These are phyloP conservation scores for Stomorhina lunata DNA, from an alignment of 2,888 invertebrate genomes.

Conservation along the genomic window DNA sequence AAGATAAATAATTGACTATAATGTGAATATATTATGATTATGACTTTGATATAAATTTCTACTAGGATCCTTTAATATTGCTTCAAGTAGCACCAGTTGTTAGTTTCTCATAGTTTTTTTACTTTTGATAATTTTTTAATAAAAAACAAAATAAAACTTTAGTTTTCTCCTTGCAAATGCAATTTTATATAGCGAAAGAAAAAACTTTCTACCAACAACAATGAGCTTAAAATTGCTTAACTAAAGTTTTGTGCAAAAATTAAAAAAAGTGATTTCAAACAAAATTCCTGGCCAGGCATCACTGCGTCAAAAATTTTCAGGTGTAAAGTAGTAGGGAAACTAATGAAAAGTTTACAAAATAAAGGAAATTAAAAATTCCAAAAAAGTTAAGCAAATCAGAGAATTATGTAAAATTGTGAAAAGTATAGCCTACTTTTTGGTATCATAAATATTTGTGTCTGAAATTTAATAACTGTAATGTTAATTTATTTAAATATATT, in stretches of 20 bases:
- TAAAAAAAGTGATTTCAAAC: slow-evolving; percentile 45
- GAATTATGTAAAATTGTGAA: not conserved
- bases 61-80: slow-evolving; percentile 44
- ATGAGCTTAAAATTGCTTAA: slow-evolving; percentile 64
- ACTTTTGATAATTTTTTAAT: slow-evolving; percentile 5
- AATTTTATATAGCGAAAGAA: slow-evolving; percentile 43
- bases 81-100: slow-evolving; percentile 65
- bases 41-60: slow-evolving; percentile 9
- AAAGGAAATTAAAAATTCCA: slow-evolving; percentile 20
- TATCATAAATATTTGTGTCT: too few species aligned
- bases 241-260: slow-evolving; percentile 49
- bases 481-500: too few species aligned
- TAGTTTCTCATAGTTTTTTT: slow-evolving; percentile 42
- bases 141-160: slow-evolving; percentile 37
- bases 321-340: slow-evolving; percentile 25
- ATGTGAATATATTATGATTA: too few species aligned
- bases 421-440: slow-evolving; percentile 8
- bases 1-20: too few species aligned
- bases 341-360: slow-evolving; percentile 15
- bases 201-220: slow-evolving; percentile 57
- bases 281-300: slow-evolving; percentile 46
- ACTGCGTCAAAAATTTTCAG: slow-evolving; percentile 62
- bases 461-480: too few species aligned
- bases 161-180: slow-evolving; percentile 54
- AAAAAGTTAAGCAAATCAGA: not conserved